These are phyloP conservation scores for Petrolisthes manimaculis DNA, from an alignment of 2,888 invertebrate species.

Conservation along the genomic window DNA sequence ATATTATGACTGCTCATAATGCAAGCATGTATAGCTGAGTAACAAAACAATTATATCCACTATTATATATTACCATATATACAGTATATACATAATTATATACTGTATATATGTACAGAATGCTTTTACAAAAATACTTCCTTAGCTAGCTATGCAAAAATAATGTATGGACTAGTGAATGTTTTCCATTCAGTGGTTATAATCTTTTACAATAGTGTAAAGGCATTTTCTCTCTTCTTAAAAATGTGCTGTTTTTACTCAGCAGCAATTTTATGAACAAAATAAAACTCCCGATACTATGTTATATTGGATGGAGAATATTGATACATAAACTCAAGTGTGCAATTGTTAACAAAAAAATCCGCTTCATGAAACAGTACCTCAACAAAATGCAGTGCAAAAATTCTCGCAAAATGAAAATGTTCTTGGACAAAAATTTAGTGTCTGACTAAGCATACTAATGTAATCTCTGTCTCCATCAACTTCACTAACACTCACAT, in stretches of 20 bases:
- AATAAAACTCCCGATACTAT: no score
- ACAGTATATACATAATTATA: slow-evolving; percentile 16
- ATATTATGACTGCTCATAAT: slow-evolving; percentile 28
- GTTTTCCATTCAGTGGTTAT: slow-evolving; percentile 40
- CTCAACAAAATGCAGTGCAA: no score
- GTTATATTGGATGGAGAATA: no score
- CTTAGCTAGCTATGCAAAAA: slow-evolving; percentile 50
- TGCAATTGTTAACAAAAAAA: no score
- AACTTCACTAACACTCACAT: no score
- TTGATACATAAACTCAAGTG: no score
- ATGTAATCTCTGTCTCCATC: no score
- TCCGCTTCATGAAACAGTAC: no score
- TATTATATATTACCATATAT: slow-evolving; percentile 20
- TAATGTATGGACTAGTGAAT: slow-evolving; percentile 49
- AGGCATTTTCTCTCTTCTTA: slow-evolving; percentile 45
- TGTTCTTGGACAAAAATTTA: no score
- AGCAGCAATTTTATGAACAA: no score
- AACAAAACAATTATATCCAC: slow-evolving; percentile 29
- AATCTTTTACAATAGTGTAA: slow-evolving; percentile 32
- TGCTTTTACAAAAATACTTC: slow-evolving; percentile 29
- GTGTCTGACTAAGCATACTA: no score
- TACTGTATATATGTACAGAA: slow-evolving; percentile 10
- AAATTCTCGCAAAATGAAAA: no score
- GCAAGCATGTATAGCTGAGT: slow-evolving; percentile 26
- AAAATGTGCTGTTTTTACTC: not conserved